Evolutionary conservation across 1,140 invertebrate genomes (phyloP).

Genomic region (silkworm (Bombyx mori)): ASM3026992v2 NC_085133.1:1737001-1737500

Average conservation of each 20-base stretch:
- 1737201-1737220: constrained; percentile 63
- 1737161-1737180: constrained; percentile 67
- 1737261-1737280: too few relatives aligned
- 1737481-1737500: too few relatives aligned
- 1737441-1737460: too few relatives aligned
- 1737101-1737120: constrained; percentile 68
- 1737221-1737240: constrained; percentile 45
- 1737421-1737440: too few relatives aligned
- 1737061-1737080: constrained; percentile 75
- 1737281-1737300: background rate
- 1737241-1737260: too few relatives aligned
- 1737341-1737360: too few relatives aligned
- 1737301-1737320: background rate
- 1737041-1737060: constrained; percentile 88
- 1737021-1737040: constrained; percentile 87
- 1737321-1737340: too few relatives aligned
- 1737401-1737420: too few relatives aligned
- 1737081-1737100: constrained; percentile 66
- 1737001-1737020: constrained; percentile 46
- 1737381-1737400: too few relatives aligned
- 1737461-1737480: too few relatives aligned
- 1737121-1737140: constrained; percentile 66
- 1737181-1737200: constrained; percentile 67
- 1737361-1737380: too few relatives aligned
- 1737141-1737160: constrained; percentile 55